Conservation (phyloP, 2,888 invertebrate species). For the Dendrolimus houi region DNA sequence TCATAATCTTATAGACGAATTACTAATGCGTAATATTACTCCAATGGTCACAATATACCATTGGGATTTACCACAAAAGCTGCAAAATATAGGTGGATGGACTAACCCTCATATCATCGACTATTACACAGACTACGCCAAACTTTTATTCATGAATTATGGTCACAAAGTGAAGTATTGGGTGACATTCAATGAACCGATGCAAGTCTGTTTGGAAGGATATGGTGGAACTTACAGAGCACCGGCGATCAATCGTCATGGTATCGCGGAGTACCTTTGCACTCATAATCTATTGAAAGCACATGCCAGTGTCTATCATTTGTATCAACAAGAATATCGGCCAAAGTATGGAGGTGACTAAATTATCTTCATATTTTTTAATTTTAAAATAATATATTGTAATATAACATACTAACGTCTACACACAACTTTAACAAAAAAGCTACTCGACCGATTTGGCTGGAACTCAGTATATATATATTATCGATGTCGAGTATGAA, state of each 20-base stretch:
- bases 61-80: constrained; percentile 81
- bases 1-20: constrained; percentile 82
- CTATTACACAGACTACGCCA: constrained; percentile 79
- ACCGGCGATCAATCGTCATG: constrained; percentile 75
- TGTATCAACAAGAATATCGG: constrained; percentile 78
- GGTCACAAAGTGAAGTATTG: constrained; percentile 81
- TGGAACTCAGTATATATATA: too few relatives aligned
- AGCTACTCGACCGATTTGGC: too few relatives aligned
- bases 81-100: constrained; percentile 83
- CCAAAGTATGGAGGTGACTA: constrained; percentile 66
- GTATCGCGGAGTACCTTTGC: constrained; percentile 80
- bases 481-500: too few relatives aligned
- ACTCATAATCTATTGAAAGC: constrained; percentile 84
- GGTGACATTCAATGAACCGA: constrained; percentile 88
- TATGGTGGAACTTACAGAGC: constrained; percentile 78
- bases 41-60: constrained; percentile 84
- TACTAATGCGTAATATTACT: constrained; percentile 79
- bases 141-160: constrained; percentile 76
- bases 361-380: background rate
- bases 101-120: constrained; percentile 79
- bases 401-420: too few relatives aligned
- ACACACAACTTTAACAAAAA: too few relatives aligned
- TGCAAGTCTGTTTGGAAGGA: constrained; percentile 70
- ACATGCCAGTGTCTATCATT: constrained; percentile 82
- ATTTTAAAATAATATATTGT: too few relatives aligned